phyloP scores from a whole-genome alignment of 2,888 invertebrate genomes.

The Chirona hameri region DNA sequence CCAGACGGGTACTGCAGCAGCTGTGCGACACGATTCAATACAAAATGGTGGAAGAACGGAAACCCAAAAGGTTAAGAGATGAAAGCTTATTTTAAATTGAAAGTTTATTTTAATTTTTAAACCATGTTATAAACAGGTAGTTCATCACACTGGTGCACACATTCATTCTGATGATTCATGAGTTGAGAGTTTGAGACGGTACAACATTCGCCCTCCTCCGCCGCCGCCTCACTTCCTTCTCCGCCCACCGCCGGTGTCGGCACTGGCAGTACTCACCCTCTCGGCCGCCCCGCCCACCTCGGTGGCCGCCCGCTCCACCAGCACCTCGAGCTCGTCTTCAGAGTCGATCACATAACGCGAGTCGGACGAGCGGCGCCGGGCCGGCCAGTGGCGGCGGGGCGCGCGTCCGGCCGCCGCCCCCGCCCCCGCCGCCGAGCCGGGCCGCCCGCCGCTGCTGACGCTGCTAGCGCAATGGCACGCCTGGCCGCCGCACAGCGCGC shows the following conservation, averaged over 20 bases:
- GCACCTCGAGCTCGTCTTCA: constrained; percentile 12
- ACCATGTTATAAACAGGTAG: too few species aligned
- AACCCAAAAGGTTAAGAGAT: too few species aligned
- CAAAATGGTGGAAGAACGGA: too few species aligned
- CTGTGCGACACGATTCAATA: too few species aligned
- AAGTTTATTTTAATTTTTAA: too few species aligned
- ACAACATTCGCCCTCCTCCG: too few species aligned
- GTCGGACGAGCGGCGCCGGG: constrained; percentile 13
- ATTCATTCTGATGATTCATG: too few species aligned
- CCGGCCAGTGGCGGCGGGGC: background rate
- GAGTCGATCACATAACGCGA: constrained; percentile 2
- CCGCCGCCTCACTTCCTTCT: background rate
- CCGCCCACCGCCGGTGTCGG: background rate
- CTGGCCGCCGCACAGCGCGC: background rate
- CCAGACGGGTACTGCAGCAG: background rate
- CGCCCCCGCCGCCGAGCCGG: background rate
- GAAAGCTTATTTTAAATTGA: too few species aligned
- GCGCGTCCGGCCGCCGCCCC: background rate
- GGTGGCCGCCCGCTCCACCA: constrained; percentile 6
- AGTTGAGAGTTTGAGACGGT: too few species aligned
- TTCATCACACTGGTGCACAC: too few species aligned
- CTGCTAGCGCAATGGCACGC: background rate
- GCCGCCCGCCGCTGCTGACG: background rate
- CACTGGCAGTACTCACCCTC: background rate
- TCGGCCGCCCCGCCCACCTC: background rate